Base-by-base conservation (phyloP, 2,888 invertebrate species). In the Lycia hirtaria region DNA sequence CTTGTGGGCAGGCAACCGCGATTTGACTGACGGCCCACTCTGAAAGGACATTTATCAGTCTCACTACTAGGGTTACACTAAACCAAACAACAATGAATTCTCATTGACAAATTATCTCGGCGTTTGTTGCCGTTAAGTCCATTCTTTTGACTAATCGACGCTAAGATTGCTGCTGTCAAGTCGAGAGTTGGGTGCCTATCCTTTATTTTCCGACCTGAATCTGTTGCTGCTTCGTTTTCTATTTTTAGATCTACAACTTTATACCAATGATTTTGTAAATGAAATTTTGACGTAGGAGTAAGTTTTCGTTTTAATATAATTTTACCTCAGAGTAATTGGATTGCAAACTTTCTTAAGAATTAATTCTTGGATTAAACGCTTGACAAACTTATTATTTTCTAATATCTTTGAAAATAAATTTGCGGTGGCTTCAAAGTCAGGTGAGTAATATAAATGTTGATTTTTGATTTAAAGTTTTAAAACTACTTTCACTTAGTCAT, bases 31-130 rank as follows among this genome's bases (percentile, higher is more conserved):
- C 91, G 88, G 88, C 87, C 84, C 79, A 79, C 87, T 85, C 87
- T 89, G 90, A 92, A 88, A 87, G 91, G 89, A 88, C 89, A 92
- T 91, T 90, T 88, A 90, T 92, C 91, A 89, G 89, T 81, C 88
- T 89, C 90, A 87, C 88, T 87, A 88, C 88, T 67, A 81, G 88
- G 88, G 88, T 86, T 87, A 87, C 88, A 85, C 85, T 88, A 87
- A 88, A 89, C 88, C 89, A 89, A 91, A 90, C 89, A 90, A 88
- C 91, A 89, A 89, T 90, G 90, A 88, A 90, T 91, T 87, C 85
- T 87, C 87, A 92, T 92, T 90, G 89, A 89, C 88, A 88, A 91
- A 90, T 92, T 88, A 85, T 91, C 87, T 84, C 80, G 71, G 78
- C 77, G 81, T 88, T 87, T 82, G 83, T 84, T 83, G 82, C 77